Base-by-base conservation (phyloP, 2,797 vertebrate genomes). In the Lycodopsis pacificus region DNA sequence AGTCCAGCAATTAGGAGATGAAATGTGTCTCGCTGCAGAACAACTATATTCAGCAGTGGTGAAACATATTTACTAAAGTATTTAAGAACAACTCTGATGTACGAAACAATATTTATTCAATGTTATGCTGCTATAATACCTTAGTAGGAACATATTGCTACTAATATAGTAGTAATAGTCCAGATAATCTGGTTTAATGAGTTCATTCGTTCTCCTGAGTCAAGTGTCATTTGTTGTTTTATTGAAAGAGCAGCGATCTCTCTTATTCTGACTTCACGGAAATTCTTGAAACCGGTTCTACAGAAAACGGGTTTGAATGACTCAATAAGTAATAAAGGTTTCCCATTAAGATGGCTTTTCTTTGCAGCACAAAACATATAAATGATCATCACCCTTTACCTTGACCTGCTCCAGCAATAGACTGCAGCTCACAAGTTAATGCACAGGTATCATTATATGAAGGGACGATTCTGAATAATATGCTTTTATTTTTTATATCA, bases 1-100 rank as follows among this genome's bases (percentile, higher is more conserved):
- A 61, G 25, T 34, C 12, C 6, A 42, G 64, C 4, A 12, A 49
- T 30, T 22, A 8, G 34, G 7, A 51, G 40, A 53, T 32, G 9
- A 51, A 38, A 30, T 36, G 40, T 27, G 36, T 59, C 36, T 54
- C 3, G 6, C 72, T 36, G 53, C 49, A 17, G 56, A 71, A 73
- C 62, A 67, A 66, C 19, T 65, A 22, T 36, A 79, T 68, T 69
- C 49, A 51, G 34, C 53, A 19, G 25, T 22, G 44, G 25, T 44
- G 42, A 40, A 27, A 40, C 58, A 38, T 20, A n/a, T 51, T 58
- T 27, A 66, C 42, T 62, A 3, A 17, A 15, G 22, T 14, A 42
- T 46, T 5, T 46, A 46, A 48, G 27, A 20, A 30, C n/a, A n/a
- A 70, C 27, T 62, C 7, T 48, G 22, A 65, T 73, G n/a, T 30